Evolutionary conservation across 1,140 invertebrate genomes (phyloP).

Genomic region (Fragariocoptes setiger): DNA sequence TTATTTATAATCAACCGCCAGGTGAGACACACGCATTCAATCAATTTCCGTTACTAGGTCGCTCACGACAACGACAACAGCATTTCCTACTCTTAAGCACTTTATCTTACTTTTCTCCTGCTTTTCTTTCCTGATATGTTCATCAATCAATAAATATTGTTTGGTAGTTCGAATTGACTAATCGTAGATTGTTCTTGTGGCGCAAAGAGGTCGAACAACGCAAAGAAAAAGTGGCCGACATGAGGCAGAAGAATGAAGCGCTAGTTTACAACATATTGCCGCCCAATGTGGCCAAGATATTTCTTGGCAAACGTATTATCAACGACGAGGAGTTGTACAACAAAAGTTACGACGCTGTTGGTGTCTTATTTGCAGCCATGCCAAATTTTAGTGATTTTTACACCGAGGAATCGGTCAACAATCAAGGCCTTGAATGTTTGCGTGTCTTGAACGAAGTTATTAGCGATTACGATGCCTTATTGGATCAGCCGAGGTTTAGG

Average conservation of each 20-base stretch:
- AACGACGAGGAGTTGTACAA: constrained; percentile 45
- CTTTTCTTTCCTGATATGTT: constrained; percentile 1
- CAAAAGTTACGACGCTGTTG: constrained; percentile 64
- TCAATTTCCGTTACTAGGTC: background rate
- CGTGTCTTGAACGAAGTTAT: constrained; percentile 90
- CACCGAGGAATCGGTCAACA: constrained; percentile 74
- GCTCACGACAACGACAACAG: constrained; percentile 1
- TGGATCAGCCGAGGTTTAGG: constrained; percentile 48
- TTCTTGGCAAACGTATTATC: constrained; percentile 30
- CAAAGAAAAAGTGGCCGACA: constrained; percentile 45
- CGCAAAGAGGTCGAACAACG: constrained; percentile 37
- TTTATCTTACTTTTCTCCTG: background rate
- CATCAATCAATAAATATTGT: background rate
- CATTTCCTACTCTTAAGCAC: constrained; percentile 3
- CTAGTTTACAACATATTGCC: constrained; percentile 36
- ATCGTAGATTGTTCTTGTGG: constrained; percentile 39
- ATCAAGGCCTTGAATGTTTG: constrained; percentile 75
- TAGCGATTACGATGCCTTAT: constrained; percentile 71
- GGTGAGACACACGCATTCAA: constrained; percentile 10
- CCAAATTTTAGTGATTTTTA: constrained; percentile 81
- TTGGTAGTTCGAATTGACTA: constrained; percentile 37
- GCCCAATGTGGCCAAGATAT: constrained; percentile 60
- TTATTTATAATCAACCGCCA: constrained; percentile 18
- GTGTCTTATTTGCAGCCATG: constrained; percentile 74
- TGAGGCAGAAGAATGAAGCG: constrained; percentile 54